These are phyloP conservation scores for Sussaba pulchella DNA, from an alignment of 2,888 invertebrate species.

Conservation along the genomic window DNA sequence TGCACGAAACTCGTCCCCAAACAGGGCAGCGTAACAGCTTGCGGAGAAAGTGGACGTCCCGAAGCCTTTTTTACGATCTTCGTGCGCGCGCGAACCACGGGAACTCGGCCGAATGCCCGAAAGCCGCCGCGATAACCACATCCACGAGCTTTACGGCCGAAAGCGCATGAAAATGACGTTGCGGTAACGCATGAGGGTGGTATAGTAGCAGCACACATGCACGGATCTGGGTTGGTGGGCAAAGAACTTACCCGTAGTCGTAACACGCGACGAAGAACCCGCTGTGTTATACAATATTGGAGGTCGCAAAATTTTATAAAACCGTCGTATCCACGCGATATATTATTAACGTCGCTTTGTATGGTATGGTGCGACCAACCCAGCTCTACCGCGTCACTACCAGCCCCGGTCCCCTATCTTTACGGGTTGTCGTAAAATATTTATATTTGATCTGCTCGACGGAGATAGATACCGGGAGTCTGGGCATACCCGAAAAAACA, in stretches of 20 bases:
- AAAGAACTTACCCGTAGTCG: background rate
- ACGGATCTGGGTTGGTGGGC: background rate
- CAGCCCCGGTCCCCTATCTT: constrained; percentile 69
- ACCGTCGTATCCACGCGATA: constrained; percentile 65
- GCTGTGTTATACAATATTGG: constrained; percentile 24
- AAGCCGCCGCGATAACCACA: constrained; percentile 67
- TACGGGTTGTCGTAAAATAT: constrained; percentile 76
- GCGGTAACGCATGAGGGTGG: background rate
- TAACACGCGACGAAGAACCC: background rate
- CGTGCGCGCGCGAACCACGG: constrained; percentile 36
- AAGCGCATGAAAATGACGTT: constrained; percentile 59
- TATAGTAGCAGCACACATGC: background rate
- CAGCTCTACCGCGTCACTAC: constrained; percentile 11
- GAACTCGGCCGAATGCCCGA: constrained; percentile 58
- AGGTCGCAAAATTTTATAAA: constrained; percentile 66
- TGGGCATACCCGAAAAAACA: constrained; percentile 43
- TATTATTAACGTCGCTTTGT: constrained; percentile 71
- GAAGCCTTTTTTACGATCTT: constrained; percentile 68
- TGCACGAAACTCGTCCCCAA: constrained; percentile 30
- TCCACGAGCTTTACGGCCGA: constrained; percentile 61
- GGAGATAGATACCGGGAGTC: constrained; percentile 68
- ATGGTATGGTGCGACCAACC: constrained; percentile 10
- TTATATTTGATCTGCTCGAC: constrained; percentile 74
- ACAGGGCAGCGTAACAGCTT: background rate
- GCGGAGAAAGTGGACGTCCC: constrained; percentile 45